Evolutionary conservation across 2,888 invertebrate genomes (phyloP), one percentile per base, ranked within the genome.

Genomic region (Dicranocentrus wangi): DNA sequence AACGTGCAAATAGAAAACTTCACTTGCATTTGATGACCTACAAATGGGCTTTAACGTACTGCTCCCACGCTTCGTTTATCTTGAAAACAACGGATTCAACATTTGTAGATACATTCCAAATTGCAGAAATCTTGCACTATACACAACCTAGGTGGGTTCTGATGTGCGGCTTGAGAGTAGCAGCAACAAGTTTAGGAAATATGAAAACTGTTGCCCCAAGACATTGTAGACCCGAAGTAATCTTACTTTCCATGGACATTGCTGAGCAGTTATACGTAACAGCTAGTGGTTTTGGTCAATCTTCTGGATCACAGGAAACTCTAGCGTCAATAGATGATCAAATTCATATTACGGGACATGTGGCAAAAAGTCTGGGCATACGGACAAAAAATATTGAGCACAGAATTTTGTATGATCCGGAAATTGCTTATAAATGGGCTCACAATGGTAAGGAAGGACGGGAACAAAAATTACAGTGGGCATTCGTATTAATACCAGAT

Each of bases 21-120:
- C 19, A 61, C n/a, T 28, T 15, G 27, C 58, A 28, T 32, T 28
- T 77, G 27, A 77, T 77, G 77, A 61, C 68, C 1, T 77, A 77
- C 51, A 77, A 77, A 23, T 77, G 77, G 77, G 68, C 61, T 5
- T 27, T 69, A 27, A 60, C 58, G 21, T 43, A 47, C 39, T 77
- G 77, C 10, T 47, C 42, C 3, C 32, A 42, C 1, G 55, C 69
- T 1, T 28, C 58, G 19, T 77, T 61, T 43, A 23, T 77, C 23
- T 17, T 77, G 27, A 60, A 61, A 7, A 69, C 77, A 3, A 21
- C 27, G 15, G 77, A 77, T 19, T 42, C 66, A 19, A 23, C 68
- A 19, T 77, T 60, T 53, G 25, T 77, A 2, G 77, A 77, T 19
- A 47, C 55, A 32, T 77, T 77, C 27, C 69, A 69, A 21, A 66